Conservation (phyloP, 2,888 invertebrate genomes). For the Plusia festucae region DNA sequence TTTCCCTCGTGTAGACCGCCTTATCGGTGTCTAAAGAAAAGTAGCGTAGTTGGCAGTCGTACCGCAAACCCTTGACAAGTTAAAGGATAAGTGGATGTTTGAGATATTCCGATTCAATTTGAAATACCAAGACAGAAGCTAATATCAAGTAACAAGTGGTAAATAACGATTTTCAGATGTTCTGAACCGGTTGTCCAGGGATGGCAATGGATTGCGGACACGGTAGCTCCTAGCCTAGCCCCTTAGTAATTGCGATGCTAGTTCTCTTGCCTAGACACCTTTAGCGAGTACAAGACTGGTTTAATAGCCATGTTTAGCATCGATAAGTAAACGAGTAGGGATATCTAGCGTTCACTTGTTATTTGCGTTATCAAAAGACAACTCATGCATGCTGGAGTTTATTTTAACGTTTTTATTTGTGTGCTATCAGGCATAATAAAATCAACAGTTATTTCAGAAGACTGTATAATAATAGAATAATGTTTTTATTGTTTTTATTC, state of each 20-base stretch:
- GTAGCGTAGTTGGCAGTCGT: constrained; percentile 20
- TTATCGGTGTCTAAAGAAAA: constrained; percentile 34
- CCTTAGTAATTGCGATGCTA: constrained; percentile 1
- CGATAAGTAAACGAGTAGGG: background rate
- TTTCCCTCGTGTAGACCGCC: constrained; percentile 33
- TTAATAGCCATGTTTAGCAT: background rate
- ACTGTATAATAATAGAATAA: no score
- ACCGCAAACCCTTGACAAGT: constrained; percentile 18
- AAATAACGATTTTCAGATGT: background rate
- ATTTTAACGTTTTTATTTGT: no score
- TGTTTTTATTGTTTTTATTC: background rate
- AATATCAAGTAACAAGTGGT: background rate
- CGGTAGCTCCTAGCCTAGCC: constrained; percentile 4
- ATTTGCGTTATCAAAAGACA: background rate
- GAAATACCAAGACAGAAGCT: background rate
- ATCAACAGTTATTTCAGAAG: no score
- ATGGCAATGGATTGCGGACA: background rate
- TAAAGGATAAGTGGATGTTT: constrained; percentile 18
- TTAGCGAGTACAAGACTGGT: background rate
- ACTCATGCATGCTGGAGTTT: background rate
- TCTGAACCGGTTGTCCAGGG: background rate
- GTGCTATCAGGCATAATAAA: no score
- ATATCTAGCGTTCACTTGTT: background rate
- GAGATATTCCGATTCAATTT: constrained; percentile 14
- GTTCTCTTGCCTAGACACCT: background rate